phyloP scores from a whole-genome alignment of 2,113 vertebrate species.

The Paraplagusia blochii region DNA sequence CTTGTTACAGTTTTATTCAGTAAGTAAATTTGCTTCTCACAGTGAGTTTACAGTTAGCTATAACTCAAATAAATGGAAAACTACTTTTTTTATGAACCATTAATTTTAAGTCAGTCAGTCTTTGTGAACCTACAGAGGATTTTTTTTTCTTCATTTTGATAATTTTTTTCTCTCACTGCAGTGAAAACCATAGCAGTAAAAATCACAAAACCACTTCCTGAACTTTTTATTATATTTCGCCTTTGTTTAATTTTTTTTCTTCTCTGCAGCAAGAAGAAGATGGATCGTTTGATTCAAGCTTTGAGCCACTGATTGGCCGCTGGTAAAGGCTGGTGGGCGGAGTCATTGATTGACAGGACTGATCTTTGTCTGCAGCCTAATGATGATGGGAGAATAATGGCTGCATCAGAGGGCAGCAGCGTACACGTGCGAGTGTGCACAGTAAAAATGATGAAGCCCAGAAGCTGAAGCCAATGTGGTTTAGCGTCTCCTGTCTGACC shows the following conservation, averaged over 20 bases:
- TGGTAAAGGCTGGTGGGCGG: neutral
- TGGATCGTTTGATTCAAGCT: too few relatives aligned
- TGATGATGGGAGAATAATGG: constrained; percentile 22
- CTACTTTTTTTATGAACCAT: too few relatives aligned
- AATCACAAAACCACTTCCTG: neutral
- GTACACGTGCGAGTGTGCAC: neutral
- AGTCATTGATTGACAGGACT: constrained; percentile 7
- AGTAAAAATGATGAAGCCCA: neutral
- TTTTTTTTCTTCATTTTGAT: too few relatives aligned
- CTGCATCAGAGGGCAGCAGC: constrained; percentile 2
- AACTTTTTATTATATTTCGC: too few relatives aligned
- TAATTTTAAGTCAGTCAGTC: too few relatives aligned
- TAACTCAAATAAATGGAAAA: neutral
- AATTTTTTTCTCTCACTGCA: too few relatives aligned
- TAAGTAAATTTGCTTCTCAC: too few relatives aligned
- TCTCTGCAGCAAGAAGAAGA: too few relatives aligned
- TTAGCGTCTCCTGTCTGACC: neutral
- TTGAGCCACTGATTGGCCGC: constrained; percentile 8
- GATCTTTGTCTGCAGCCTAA: constrained; percentile 9
- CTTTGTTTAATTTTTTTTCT: too few relatives aligned
- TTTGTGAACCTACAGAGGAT: too few relatives aligned
- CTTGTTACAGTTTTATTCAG: too few relatives aligned
- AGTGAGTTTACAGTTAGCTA: too few relatives aligned
- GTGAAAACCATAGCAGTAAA: neutral
- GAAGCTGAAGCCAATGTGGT: constrained; percentile 1